Evolutionary conservation across 1,140 invertebrate species (phyloP).

Genomic region (Gonioctena quinquepunctata): DNA sequence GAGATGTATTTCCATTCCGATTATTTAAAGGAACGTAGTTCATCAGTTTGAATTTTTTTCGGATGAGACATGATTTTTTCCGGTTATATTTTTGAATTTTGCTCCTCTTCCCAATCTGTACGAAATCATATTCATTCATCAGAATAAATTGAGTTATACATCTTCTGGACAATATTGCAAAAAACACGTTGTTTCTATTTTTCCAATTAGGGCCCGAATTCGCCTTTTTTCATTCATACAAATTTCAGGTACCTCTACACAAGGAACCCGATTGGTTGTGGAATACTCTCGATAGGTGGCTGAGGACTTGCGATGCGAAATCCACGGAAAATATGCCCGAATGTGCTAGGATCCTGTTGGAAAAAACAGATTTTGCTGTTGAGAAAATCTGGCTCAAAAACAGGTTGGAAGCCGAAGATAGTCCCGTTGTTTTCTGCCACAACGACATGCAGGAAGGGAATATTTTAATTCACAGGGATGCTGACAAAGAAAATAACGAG

Average conservation of each 20-base stretch:
- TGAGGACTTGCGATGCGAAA: constrained; percentile 59
- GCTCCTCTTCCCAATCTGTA: too few species aligned
- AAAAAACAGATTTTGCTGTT: constrained; percentile 62
- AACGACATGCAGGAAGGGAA: constrained; percentile 96
- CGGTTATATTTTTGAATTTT: too few species aligned
- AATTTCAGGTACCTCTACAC: constrained; percentile 77
- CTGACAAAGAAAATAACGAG: constrained; percentile 47
- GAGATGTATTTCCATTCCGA: too few species aligned
- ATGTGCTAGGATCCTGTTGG: constrained; percentile 35
- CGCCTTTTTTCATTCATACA: neutral
- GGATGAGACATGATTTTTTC: too few species aligned
- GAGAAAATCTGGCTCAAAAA: constrained; percentile 70
- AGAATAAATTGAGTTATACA: too few species aligned
- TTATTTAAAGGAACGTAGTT: too few species aligned
- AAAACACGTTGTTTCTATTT: constrained; percentile 26
- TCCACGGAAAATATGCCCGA: constrained; percentile 41
- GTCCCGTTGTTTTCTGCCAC: constrained; percentile 94
- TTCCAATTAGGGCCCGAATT: neutral
- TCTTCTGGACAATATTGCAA: constrained; percentile 15
- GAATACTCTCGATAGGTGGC: constrained; percentile 82
- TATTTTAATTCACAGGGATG: constrained; percentile 63
- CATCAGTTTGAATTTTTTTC: too few species aligned
- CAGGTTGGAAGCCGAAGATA: constrained; percentile 63
- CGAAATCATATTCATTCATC: too few species aligned
- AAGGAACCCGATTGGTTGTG: constrained; percentile 94